Evolutionary conservation across 2,797 vertebrate species (phyloP), one percentile per base, ranked within the genome.

Genomic region (Anas capensis): DNA sequence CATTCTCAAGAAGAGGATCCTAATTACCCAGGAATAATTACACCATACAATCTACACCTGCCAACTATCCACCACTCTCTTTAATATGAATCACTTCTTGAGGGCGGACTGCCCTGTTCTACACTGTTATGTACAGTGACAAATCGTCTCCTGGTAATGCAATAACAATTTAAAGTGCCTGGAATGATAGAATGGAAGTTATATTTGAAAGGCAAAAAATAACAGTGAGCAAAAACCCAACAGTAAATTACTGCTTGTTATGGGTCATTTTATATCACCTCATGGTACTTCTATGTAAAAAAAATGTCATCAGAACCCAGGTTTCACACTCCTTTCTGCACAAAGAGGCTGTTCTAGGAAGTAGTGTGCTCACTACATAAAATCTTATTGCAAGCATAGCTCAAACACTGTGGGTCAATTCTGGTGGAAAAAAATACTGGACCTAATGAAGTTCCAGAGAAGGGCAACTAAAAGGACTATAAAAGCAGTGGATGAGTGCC

Each of bases 11-110:
- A 86, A 95, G 36, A 42, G 24, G 14, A 62, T 68, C 49, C 33
- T 85, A 95, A 93, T 91, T 80, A 90, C 27, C 20, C 40, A 71
- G 62, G 36, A 84, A 91, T 86, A 86, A 96, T 72, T 75, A 34
- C 44, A 88, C 29, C 42, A 49, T 42, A 71, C 27, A 88, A 72
- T 60, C 29, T 83, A 76, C 61, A 88, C 27, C 53, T 86, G 88
- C 42, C 73, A 80, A 27, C 36, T 46, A 86, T 48, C 36, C 75
- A 78, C 36, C 34, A 56, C 13, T 81, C 16, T 46, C 68, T 87
- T 81, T 51, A 86, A 65, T 29, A 72, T 3, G 16, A 92, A n/a
- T 10, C 71, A 66, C 49, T 90, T 90, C 90, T 78, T 84, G 44
- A 93, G 80, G 91, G 71, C 31, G 2, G 69, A 33, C 65, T 93